Conservation (phyloP, 2,888 invertebrate species). For the Drosophila niveifrons region DNA sequence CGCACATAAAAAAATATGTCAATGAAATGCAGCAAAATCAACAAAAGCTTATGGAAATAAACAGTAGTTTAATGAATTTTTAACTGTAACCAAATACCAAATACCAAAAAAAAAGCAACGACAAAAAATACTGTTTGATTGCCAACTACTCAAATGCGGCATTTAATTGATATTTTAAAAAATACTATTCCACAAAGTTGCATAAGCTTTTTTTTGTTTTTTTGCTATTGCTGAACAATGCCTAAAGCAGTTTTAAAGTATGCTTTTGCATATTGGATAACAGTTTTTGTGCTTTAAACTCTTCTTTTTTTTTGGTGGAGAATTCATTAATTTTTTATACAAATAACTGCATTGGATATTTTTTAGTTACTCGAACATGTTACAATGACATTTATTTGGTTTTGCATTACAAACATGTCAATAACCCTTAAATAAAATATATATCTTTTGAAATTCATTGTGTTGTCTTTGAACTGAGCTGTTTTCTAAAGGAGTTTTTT, state of each 20-base stretch:
- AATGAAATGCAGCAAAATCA: conserved; percentile 12
- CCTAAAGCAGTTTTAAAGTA: conserved; percentile 13
- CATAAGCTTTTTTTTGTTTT: conserved; percentile 1
- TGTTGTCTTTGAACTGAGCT: background rate
- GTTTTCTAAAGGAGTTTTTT: background rate
- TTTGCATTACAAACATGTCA: background rate
- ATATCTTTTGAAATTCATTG: background rate
- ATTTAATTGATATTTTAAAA: conserved; percentile 14
- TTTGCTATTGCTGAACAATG: conserved; percentile 8
- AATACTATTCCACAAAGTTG: background rate
- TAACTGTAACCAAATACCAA: conserved; percentile 28
- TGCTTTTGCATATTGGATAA: conserved; percentile 3
- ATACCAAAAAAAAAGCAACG: background rate
- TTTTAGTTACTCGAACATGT: background rate
- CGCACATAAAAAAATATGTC: background rate
- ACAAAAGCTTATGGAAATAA: conserved; percentile 35
- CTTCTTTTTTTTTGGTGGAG: background rate
- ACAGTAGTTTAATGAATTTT: conserved; percentile 51
- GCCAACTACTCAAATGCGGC: conserved; percentile 4
- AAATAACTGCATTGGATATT: background rate
- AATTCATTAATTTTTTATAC: background rate
- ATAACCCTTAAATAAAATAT: background rate
- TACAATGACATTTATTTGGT: background rate
- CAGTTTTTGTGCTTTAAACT: background rate
- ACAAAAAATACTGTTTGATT: conserved; percentile 1